phyloP scores from a whole-genome alignment of 1,140 invertebrate species.

The Eubasilissa regina region DNA sequence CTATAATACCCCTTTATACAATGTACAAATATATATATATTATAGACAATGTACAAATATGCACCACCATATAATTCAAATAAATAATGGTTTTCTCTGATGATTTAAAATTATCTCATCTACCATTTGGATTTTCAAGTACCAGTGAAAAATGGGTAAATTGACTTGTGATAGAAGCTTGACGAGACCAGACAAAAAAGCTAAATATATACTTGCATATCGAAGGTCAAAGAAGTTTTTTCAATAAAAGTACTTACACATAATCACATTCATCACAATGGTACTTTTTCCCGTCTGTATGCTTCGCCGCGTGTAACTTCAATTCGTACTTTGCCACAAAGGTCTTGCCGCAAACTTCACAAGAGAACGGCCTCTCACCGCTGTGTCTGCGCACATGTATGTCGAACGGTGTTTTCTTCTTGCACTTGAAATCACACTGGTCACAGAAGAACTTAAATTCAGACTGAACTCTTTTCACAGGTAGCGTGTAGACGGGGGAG shows the following conservation, averaged over 20 bases:
- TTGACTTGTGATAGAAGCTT: too few species aligned
- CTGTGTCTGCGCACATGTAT: slow-evolving; percentile 50
- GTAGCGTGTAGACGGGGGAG: slow-evolving; percentile 1
- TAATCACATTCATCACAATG: slow-evolving; percentile 35
- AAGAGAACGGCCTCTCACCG: slow-evolving; percentile 40
- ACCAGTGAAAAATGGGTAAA: too few species aligned
- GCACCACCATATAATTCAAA: too few species aligned
- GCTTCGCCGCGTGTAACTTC: slow-evolving; percentile 48
- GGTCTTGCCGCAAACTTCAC: slow-evolving; percentile 38
- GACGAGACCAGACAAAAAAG: background rate
- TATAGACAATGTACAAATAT: too few species aligned
- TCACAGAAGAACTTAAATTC: slow-evolving; percentile 55
- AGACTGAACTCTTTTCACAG: slow-evolving; percentile 5
- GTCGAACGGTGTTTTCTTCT: slow-evolving; percentile 49
- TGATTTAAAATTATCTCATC: too few species aligned
- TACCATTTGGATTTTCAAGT: background rate
- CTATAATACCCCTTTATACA: too few species aligned
- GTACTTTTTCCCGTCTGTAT: slow-evolving; percentile 26
- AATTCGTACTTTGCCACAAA: slow-evolving; percentile 52
- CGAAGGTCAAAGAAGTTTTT: too few species aligned
- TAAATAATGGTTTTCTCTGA: too few species aligned
- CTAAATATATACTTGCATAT: background rate
- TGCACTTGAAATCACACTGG: slow-evolving; percentile 50
- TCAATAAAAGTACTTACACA: background rate
- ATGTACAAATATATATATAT: too few species aligned